Evolutionary conservation across 2,888 invertebrate species (phyloP).

Genomic region (Erebia aethiops): DNA sequence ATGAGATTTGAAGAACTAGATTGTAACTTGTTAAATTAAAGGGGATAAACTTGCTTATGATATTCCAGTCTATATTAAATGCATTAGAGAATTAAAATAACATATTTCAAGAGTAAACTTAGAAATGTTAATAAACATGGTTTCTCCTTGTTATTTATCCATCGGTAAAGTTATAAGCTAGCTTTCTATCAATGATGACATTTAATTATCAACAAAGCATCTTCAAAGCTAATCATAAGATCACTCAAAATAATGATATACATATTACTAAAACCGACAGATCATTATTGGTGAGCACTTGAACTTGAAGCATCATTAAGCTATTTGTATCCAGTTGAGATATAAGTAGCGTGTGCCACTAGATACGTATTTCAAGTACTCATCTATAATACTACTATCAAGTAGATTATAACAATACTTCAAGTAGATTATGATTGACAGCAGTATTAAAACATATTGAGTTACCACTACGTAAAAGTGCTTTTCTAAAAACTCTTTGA

Average conservation of each 20-base stretch:
- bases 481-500: background rate
- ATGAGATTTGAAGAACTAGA: too few relatives aligned
- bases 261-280: background rate
- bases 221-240: background rate
- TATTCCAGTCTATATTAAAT: too few relatives aligned
- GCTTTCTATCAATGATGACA: background rate
- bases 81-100: too few relatives aligned
- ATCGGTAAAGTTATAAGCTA: background rate
- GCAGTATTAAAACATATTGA: background rate
- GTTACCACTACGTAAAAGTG: background rate
- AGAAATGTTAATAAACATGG: too few relatives aligned
- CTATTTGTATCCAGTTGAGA: conserved; percentile 12
- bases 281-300: conserved; percentile 14
- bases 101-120: too few relatives aligned
- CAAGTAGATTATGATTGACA: background rate
- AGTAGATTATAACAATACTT: background rate
- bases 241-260: background rate
- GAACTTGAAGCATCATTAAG: conserved; percentile 11
- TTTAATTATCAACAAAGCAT: background rate
- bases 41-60: too few relatives aligned
- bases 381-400: background rate
- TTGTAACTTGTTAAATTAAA: too few relatives aligned
- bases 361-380: conserved; percentile 3
- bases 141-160: background rate
- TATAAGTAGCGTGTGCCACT: conserved; percentile 4